Evolutionary conservation across 1,140 invertebrate genomes (phyloP).

Genomic region (Drosophila nasuta): DNA sequence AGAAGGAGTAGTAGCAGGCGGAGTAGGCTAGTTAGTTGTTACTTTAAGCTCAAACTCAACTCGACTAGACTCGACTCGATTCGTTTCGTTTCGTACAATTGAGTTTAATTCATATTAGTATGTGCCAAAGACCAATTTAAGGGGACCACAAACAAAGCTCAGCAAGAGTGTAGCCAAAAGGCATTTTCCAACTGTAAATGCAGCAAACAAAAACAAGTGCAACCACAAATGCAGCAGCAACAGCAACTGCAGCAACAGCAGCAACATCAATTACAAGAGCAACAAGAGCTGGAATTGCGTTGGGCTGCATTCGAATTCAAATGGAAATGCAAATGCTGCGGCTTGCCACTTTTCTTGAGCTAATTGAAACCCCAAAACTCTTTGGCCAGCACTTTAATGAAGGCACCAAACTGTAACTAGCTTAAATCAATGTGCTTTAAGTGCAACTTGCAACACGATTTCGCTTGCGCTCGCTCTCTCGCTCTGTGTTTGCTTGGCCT

Average conservation of each 20-base stretch:
- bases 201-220: slow-evolving; percentile 44
- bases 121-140: slow-evolving; percentile 66
- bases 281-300: background rate
- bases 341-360: slow-evolving; percentile 50
- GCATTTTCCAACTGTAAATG: slow-evolving; percentile 23
- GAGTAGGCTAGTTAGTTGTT: slow-evolving; percentile 39
- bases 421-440: slow-evolving; percentile 34
- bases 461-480: background rate
- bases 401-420: slow-evolving; percentile 16
- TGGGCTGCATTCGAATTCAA: slow-evolving; percentile 15
- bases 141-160: slow-evolving; percentile 68
- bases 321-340: slow-evolving; percentile 46
- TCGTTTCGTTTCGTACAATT: slow-evolving; percentile 45
- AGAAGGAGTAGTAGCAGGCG: slow-evolving; percentile 35
- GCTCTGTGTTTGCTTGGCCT: slow-evolving; percentile 40
- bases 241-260: background rate
- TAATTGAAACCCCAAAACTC: slow-evolving; percentile 54
- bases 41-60: slow-evolving; percentile 18
- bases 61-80: background rate
- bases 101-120: slow-evolving; percentile 74
- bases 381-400: slow-evolving; percentile 38
- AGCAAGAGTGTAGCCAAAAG: slow-evolving; percentile 3
- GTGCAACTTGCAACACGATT: slow-evolving; percentile 10
- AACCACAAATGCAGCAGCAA: slow-evolving; percentile 29
- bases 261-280: slow-evolving; percentile 9